These are phyloP conservation scores for Drosophila koepferae DNA, from an alignment of 2,888 invertebrate species.

Conservation along the genomic window DNA sequence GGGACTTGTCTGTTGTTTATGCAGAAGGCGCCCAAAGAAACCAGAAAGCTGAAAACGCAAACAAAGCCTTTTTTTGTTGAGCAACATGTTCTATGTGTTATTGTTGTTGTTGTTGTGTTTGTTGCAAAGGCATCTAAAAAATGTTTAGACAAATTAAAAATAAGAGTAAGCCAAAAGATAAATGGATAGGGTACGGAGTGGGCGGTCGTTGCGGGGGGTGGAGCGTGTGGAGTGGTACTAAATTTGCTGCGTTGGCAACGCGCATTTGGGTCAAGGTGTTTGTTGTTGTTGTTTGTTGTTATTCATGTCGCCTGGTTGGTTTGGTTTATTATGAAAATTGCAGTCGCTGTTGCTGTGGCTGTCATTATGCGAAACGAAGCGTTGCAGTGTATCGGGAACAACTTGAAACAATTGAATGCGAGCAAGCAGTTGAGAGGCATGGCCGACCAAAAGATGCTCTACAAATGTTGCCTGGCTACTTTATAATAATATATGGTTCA, in stretches of 20 bases:
- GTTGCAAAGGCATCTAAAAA: slow-evolving; percentile 56
- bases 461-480: no score
- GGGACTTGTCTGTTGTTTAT: slow-evolving; percentile 57
- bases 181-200: slow-evolving; percentile 19
- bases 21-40: slow-evolving; percentile 52
- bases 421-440: not conserved
- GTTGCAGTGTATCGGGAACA: slow-evolving; percentile 54
- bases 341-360: slow-evolving; percentile 42
- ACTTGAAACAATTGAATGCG: slow-evolving; percentile 37
- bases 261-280: slow-evolving; percentile 77
- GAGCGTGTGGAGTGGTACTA: slow-evolving; percentile 20
- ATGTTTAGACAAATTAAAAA: slow-evolving; percentile 79
- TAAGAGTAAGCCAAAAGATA: slow-evolving; percentile 62
- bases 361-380: slow-evolving; percentile 67
- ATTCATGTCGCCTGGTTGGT: slow-evolving; percentile 47
- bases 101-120: slow-evolving; percentile 30
- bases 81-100: slow-evolving; percentile 44
- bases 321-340: slow-evolving; percentile 77
- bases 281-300: slow-evolving; percentile 47
- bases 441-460: not conserved
- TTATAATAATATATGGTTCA: not conserved
- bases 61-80: slow-evolving; percentile 68
- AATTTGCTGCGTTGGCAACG: slow-evolving; percentile 57
- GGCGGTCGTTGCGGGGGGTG: not conserved
- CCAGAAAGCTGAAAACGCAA: slow-evolving; percentile 58